Evolutionary conservation across 2,113 vertebrate species (phyloP), one percentile per base, ranked within the genome.

Genomic region (Dipodomys merriami): DNA sequence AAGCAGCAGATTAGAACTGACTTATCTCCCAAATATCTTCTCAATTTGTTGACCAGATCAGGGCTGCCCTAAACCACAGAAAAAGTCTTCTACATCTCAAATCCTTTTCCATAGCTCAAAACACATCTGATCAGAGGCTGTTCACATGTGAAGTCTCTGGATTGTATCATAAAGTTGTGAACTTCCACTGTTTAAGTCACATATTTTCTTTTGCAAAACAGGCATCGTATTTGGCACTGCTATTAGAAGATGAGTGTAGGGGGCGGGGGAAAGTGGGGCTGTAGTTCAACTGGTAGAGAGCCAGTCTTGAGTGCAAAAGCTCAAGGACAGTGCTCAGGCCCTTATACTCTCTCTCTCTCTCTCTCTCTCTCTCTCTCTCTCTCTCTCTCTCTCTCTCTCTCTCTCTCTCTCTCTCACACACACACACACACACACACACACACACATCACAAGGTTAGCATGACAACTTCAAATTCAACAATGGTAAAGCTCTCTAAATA

Each of bases 151-250:
- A 10, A 84, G 44, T 86, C 64, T 92, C 53, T 57, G 46, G 18
- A 83, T 87, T 83, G 68, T 65, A 83, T 20, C 39, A 94, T 12
- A 65, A 44, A 72, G 53, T 23, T 76, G 23, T 78, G 23, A 23
- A 72, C 39, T 76, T 87, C 79, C 85, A 7, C 9, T 65, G 23
- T 67, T 39, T 72, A 86, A 46, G 18, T 73, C 92, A 60, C 3
- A 81, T 27, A 81, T 79, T 93, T 83, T 90, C 33, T 76, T 25
- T 80, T 33, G 33, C 78, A 78, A 93, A 92, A 67, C 4, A 35
- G 5, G 39, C 46, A 44, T 44, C 73, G 67, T 13, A 18, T 49
- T 62, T 29, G 57, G 83, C 44, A 4, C 68, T 49, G 53, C 49
- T 79, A 2, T 77, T 35, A 49, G 60, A 80, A 74, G 23, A 80